A percentile compares a stretch with the other conserved stretches of the same genome.
Evolutionary conservation across 1,140 invertebrate genomes (phyloP).

Genomic region (Zaprionus ornatus): DNA sequence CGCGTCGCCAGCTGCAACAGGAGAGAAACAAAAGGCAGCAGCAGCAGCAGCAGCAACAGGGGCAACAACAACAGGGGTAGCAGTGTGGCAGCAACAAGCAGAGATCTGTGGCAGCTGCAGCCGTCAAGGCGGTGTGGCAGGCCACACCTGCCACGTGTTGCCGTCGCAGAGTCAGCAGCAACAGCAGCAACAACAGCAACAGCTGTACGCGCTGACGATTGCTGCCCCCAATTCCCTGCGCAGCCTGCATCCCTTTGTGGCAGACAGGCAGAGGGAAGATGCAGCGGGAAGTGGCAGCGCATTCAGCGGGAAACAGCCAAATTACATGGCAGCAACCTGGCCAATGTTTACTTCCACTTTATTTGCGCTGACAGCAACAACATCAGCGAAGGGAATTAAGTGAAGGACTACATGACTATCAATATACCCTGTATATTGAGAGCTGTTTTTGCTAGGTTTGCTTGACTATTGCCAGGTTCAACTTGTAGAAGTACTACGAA

Average conservation of each 20-base stretch:
- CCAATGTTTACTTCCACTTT: slow-evolving; percentile 61
- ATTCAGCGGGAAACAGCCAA: slow-evolving; percentile 44
- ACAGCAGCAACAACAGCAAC: slow-evolving; percentile 22
- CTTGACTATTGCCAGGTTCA: background rate
- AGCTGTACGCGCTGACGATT: background rate
- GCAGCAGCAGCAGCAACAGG: slow-evolving; percentile 7
- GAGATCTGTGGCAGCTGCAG: slow-evolving; percentile 16
- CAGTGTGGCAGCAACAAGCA: slow-evolving; percentile 10
- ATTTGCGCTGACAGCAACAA: slow-evolving; percentile 42
- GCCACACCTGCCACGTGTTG: slow-evolving; percentile 75
- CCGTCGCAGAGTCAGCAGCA: slow-evolving; percentile 9
- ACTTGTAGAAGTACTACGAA: background rate
- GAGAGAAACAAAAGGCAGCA: slow-evolving; percentile 12
- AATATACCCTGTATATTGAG: background rate
- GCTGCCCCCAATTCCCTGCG: slow-evolving; percentile 3
- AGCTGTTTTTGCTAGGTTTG: no score
- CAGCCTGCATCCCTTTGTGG: slow-evolving; percentile 27
- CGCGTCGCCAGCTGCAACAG: slow-evolving; percentile 11
- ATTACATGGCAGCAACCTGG: slow-evolving; percentile 61
- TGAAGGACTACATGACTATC: background rate
- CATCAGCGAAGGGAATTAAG: background rate
- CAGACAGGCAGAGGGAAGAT: background rate
- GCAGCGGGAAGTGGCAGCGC: slow-evolving; percentile 19
- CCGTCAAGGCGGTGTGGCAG: slow-evolving; percentile 34
- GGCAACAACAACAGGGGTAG: slow-evolving; percentile 9